phyloP scores from a whole-genome alignment of 2,888 invertebrate species.

The Tipula unca region DNA sequence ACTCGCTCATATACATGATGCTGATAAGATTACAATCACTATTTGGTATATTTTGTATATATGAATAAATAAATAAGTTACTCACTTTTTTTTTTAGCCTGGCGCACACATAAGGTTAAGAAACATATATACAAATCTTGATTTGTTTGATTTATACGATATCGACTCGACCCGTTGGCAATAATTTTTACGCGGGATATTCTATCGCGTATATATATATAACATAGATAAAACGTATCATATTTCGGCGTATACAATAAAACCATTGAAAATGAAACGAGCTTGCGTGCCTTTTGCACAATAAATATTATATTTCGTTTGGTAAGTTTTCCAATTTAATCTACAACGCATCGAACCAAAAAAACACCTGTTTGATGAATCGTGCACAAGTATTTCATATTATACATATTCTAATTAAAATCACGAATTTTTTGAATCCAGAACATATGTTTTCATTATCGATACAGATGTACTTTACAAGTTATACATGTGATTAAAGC shows the following conservation, averaged over 20 bases:
- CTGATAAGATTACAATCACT: background rate
- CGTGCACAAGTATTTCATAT: background rate
- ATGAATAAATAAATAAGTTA: background rate
- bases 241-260: background rate
- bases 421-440: no score
- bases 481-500: no score
- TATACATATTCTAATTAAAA: no score
- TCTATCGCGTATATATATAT: no score
- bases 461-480: no score
- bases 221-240: background rate
- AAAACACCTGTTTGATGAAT: background rate
- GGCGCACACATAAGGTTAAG: background rate
- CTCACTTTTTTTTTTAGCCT: background rate
- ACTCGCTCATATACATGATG: no score
- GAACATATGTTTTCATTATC: no score
- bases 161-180: background rate
- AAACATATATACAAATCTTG: background rate
- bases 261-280: no score
- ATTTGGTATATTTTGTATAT: background rate
- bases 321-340: background rate
- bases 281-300: no score
- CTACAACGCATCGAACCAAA: background rate
- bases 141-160: background rate
- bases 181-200: no score
- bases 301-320: background rate